Conservation (phyloP, 2,797 vertebrate species). For the Clamator glandarius region DNA sequence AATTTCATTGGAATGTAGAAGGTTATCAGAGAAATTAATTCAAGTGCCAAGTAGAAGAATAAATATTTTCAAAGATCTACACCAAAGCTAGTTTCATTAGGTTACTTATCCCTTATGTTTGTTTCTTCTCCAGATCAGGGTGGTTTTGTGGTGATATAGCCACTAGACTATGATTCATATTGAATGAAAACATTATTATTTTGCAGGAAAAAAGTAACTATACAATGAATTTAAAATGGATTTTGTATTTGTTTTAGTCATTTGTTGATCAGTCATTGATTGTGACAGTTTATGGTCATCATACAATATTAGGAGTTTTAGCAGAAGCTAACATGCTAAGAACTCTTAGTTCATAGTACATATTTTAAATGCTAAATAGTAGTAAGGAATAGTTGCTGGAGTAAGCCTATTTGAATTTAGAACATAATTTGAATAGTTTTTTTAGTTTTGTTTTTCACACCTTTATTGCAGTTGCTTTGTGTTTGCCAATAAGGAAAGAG, state of each 20-base stretch:
- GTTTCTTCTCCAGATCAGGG: background rate
- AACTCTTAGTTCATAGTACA: background rate
- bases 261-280: background rate
- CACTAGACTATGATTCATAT: background rate
- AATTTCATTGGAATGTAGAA: background rate
- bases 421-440: background rate
- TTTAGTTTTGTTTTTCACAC: background rate
- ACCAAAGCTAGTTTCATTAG: background rate
- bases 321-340: background rate
- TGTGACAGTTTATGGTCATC: background rate
- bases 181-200: background rate
- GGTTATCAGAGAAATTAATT: background rate
- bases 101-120: background rate
- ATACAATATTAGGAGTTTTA: background rate
- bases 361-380: background rate
- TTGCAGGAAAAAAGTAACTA: background rate
- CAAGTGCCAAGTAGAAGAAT: background rate
- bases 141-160: background rate
- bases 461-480: background rate
- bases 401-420: background rate
- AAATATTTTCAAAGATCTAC: background rate
- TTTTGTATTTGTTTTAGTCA: background rate
- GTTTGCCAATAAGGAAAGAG: background rate
- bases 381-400: background rate
- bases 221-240: background rate